Percentiles rank a stretch among this genome's conserved stretches.
Evolutionary conservation across 2,888 invertebrate species (phyloP).

Genomic region (Drosophila crucigera): DNA sequence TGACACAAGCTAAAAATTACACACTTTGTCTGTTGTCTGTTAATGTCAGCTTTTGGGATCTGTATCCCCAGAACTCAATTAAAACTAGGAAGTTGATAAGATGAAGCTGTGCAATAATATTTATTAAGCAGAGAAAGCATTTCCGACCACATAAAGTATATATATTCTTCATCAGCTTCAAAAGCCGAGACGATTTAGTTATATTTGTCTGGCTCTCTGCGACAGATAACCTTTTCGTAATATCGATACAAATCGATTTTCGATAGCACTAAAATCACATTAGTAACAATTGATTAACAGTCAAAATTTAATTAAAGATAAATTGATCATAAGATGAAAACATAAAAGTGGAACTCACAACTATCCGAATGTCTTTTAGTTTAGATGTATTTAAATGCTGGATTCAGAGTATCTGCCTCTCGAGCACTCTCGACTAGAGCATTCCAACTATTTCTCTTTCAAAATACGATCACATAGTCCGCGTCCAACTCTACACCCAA

Average conservation of each 20-base stretch:
- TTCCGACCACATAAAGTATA: background rate
- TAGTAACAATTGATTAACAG: background rate
- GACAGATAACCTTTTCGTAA: background rate
- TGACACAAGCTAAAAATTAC: background rate
- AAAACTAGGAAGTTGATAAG: background rate
- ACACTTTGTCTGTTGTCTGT: background rate
- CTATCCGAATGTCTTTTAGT: background rate
- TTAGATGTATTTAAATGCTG: background rate
- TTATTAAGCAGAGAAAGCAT: background rate
- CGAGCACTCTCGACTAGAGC: too few species aligned
- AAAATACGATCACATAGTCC: too few species aligned
- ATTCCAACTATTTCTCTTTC: too few species aligned
- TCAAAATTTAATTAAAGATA: accelerated
- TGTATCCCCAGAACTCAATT: background rate
- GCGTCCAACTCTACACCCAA: conserved; percentile 6
- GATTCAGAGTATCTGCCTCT: background rate
- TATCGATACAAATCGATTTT: background rate
- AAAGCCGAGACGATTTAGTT: background rate
- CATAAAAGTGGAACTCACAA: background rate
- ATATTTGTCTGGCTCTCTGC: background rate
- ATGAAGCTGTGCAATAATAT: background rate
- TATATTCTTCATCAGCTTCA: background rate
- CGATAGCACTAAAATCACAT: background rate
- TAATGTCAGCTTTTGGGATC: background rate
- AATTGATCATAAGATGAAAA: background rate